Base-by-base conservation (phyloP, 2,113 vertebrate species). In the Hucho hucho region DNA sequence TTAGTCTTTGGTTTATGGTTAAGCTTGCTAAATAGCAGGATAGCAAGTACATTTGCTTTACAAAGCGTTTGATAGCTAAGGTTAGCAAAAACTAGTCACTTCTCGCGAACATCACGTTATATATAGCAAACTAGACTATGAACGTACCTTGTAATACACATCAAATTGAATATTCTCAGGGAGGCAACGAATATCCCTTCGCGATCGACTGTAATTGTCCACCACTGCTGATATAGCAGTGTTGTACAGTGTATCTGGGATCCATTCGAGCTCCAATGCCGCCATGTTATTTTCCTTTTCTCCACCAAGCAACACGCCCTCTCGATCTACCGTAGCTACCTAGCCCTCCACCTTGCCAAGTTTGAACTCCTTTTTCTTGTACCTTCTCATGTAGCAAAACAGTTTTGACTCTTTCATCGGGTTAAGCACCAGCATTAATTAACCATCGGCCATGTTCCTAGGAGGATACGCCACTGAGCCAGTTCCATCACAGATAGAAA, bases 131-230 rank as follows among this genome's bases (percentile, higher is more conserved):
- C 32, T 37, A 28, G 13, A 13, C 6, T 61, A 43, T 12, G 4
- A 16, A 29, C 86, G 75, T 86, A 98, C 97, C 96, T 97, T 99
- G 77, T 99, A 98, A 80, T 99, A 99, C 22, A 99, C 97, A 87
- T 98, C 97, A 79, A 99, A 99, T 86, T 99, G 97, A 83, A 99
- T 98, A 66, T 98, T 98, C 91, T 98, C 96, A 0, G 97, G 97
- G 74, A 98, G 93, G 61, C 94, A 96, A 64, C 97, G 96, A 84
- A 98, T 98, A 88, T 98, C 97, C 74, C 95, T 92, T 67, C 96
- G 94, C 32, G 96, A 95, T 18, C 96, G 95, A 81, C 94, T 95
- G 92, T 98, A 98, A 86, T 95, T 98, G 84, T 99, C 97, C 89
- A 99, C 97, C 89, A 99, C 97, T 22, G 96, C 97, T 67, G 97